Evolutionary conservation across 2,113 vertebrate species (phyloP).

Genomic region (Ranitomeya imitator): DNA sequence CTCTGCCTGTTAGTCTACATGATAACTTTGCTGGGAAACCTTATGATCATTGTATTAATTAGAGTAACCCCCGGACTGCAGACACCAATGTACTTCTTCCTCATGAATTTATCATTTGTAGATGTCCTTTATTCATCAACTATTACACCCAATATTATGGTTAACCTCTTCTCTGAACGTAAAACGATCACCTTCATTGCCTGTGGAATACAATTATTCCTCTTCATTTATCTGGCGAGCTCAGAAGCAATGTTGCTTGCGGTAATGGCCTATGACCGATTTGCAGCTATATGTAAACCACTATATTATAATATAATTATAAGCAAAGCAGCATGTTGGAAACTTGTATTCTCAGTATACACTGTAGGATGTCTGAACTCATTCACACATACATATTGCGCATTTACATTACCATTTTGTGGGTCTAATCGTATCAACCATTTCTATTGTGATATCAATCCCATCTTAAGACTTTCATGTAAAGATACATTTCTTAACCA

Average conservation of each 20-base stretch:
- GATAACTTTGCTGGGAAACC: too few relatives aligned
- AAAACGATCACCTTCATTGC: conserved; percentile 28
- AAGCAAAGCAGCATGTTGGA: neutral
- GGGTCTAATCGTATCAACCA: neutral
- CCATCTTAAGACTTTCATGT: conserved; percentile 45
- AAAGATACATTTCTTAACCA: conserved; percentile 39
- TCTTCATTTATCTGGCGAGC: conserved; percentile 16
- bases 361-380: conserved; percentile 25
- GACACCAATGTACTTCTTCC: too few relatives aligned
- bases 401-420: conserved; percentile 33
- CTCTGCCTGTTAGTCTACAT: too few relatives aligned
- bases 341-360: conserved; percentile 4
- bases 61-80: too few relatives aligned
- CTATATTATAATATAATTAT: conserved; percentile 35
- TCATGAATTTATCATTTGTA: too few relatives aligned
- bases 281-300: conserved; percentile 42
- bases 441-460: conserved; percentile 42
- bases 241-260: conserved; percentile 60
- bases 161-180: neutral
- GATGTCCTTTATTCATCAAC: conserved; percentile 24
- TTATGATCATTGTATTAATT: too few relatives aligned
- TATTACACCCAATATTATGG: conserved; percentile 40
- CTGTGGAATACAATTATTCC: conserved; percentile 44
- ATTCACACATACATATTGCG: conserved; percentile 10
- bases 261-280: conserved; percentile 45